Evolutionary conservation across 2,113 vertebrate species (phyloP).

Genomic region (Chunga burmeisteri): DNA sequence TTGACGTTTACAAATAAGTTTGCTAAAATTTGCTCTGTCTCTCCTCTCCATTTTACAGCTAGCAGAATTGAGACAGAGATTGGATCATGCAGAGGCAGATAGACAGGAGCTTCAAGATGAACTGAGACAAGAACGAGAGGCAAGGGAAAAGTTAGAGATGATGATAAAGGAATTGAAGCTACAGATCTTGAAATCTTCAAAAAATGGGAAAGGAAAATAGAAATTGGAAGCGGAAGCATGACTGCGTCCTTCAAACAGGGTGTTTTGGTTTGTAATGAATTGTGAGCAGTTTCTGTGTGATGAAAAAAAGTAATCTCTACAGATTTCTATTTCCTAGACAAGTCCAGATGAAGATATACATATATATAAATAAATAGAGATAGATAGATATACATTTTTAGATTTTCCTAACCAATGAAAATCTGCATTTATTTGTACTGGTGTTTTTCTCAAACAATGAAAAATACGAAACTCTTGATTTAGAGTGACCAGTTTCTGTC

Average conservation of each 20-base stretch:
- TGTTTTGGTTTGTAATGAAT: conserved; percentile 50
- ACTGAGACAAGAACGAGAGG: conserved; percentile 89
- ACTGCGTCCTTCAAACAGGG: conserved; percentile 36
- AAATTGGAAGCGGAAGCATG: background rate
- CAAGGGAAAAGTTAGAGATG: conserved; percentile 89
- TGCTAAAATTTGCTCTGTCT: background rate
- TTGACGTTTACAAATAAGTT: background rate
- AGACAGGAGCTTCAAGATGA: conserved; percentile 95
- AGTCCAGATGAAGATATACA: conserved; percentile 54
- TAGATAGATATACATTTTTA: conserved; percentile 65
- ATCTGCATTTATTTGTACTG: conserved; percentile 72
- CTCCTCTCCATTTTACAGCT: conserved; percentile 73
- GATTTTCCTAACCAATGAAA: conserved; percentile 75
- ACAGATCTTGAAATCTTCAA: conserved; percentile 86
- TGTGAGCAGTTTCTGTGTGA: conserved; percentile 51
- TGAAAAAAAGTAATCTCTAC: conserved; percentile 39
- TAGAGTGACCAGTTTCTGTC: conserved; percentile 55
- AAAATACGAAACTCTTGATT: conserved; percentile 37
- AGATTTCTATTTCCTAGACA: conserved; percentile 55
- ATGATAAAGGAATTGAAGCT: conserved; percentile 90
- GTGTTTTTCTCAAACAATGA: conserved; percentile 37
- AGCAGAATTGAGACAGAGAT: conserved; percentile 86
- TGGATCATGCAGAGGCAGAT: conserved; percentile 91
- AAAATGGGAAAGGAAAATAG: conserved; percentile 75
- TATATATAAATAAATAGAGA: conserved; percentile 44